Conservation (phyloP, 2,888 invertebrate genomes). For the Eupithecia subfuscata region DNA sequence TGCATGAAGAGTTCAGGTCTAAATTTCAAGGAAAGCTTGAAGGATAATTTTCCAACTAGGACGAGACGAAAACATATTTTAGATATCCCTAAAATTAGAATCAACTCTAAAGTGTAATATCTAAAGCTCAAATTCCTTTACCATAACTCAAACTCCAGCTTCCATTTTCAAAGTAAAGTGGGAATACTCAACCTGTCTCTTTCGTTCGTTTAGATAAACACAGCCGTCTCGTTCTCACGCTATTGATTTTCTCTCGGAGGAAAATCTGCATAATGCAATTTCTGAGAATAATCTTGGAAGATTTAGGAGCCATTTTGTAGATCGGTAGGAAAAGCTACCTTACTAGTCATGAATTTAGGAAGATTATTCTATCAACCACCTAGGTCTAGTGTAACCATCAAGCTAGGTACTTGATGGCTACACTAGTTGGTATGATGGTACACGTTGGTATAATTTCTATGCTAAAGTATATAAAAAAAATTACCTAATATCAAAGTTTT, state of each 20-base stretch:
- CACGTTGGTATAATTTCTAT: no score
- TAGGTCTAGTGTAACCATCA: no score
- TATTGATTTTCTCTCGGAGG: conserved; percentile 47
- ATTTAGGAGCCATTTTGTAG: conserved; percentile 30
- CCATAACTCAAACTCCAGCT: conserved; percentile 26
- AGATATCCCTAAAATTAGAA: conserved; percentile 10
- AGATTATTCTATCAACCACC: not conserved
- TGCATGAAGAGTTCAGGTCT: not conserved
- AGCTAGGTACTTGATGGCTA: no score
- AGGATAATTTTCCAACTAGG: conserved; percentile 22
- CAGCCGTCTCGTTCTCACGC: conserved; percentile 36
- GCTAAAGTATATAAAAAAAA: no score
- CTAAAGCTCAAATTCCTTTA: conserved; percentile 14
- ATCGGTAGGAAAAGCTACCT: not conserved
- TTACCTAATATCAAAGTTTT: no score
- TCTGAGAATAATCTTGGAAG: conserved; percentile 35
- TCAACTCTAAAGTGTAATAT: conserved; percentile 1
- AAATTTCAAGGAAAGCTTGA: not conserved
- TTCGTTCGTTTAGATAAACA: conserved; percentile 34
- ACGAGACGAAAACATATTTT: conserved; percentile 21
- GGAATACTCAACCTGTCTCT: conserved; percentile 22
- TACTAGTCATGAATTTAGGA: not conserved
- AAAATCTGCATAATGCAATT: conserved; percentile 48
- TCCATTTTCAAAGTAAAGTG: conserved; percentile 35
- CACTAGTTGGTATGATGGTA: no score